phyloP scores from a whole-genome alignment of 2,888 invertebrate species.

The Hylaea fasciaria region DNA sequence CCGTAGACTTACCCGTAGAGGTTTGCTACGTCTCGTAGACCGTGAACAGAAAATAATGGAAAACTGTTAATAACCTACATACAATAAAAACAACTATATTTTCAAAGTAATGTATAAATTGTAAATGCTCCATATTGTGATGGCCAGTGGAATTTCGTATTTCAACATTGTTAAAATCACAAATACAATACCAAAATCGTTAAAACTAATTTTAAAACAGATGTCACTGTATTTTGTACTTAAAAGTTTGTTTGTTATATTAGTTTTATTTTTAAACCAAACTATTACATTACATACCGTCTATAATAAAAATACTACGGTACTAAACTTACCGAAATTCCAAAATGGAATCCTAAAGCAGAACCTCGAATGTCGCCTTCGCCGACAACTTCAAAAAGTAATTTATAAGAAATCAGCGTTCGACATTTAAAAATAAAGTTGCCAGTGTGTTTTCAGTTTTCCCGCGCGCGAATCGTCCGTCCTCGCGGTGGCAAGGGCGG shows the following conservation, averaged over 20 bases:
- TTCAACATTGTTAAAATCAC: no score
- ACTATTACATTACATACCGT: no score
- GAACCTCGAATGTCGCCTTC: not conserved
- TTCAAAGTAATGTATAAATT: no score
- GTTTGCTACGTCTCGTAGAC: constrained; percentile 56
- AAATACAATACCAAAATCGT: no score
- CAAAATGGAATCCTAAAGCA: constrained; percentile 3
- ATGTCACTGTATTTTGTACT: no score
- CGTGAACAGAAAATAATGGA: constrained; percentile 37
- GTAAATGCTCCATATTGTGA: no score
- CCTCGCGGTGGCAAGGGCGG: constrained; percentile 58
- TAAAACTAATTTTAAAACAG: no score
- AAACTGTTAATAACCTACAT: not conserved
- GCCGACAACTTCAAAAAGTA: constrained; percentile 20
- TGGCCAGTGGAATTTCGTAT: no score
- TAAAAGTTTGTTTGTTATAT: no score
- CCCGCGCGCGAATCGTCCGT: constrained; percentile 52
- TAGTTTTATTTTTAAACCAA: no score
- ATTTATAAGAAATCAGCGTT: constrained; percentile 36
- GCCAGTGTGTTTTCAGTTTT: constrained; percentile 40
- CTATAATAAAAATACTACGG: not conserved
- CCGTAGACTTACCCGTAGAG: constrained; percentile 45
- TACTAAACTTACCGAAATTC: constrained; percentile 51
- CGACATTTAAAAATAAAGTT: constrained; percentile 46
- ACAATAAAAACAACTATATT: no score